phyloP scores from a whole-genome alignment of 2,113 vertebrate genomes.

The Tylochromis polylepis region DNA sequence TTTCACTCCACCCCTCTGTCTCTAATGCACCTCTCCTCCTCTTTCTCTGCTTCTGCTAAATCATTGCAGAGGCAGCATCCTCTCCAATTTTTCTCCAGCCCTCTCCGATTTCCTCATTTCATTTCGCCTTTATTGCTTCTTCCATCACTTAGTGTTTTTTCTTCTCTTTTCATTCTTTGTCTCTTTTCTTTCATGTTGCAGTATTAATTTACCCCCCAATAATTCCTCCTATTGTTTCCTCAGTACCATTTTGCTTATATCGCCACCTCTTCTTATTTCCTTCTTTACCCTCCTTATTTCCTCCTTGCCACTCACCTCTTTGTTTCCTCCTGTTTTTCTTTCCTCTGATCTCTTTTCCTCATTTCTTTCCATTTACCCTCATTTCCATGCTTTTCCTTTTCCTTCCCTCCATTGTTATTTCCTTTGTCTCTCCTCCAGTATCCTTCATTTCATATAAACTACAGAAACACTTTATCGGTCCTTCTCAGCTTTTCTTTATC shows the following conservation, averaged over 20 bases:
- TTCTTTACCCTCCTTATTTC: not conserved
- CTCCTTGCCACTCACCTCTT: not conserved
- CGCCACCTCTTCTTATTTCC: not conserved
- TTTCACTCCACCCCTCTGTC: not conserved
- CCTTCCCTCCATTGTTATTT: not conserved
- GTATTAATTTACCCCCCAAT: not conserved
- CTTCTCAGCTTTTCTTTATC: not conserved
- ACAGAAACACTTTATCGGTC: not conserved
- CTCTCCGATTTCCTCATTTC: not conserved
- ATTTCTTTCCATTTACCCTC: not conserved
- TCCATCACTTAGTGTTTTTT: not conserved
- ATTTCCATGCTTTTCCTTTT: not conserved
- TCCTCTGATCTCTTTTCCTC: not conserved
- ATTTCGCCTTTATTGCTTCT: not conserved
- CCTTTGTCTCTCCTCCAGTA: not conserved
- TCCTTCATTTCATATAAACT: not conserved
- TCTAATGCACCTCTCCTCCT: not conserved
- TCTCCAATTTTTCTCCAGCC: not conserved
- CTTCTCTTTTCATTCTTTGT: not conserved
- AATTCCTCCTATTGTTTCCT: not conserved
- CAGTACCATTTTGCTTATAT: not conserved
- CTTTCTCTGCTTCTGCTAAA: not conserved
- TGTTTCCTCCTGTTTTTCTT: not conserved
- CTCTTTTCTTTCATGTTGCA: not conserved
- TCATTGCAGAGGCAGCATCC: not conserved